Evolutionary conservation across 2,113 vertebrate genomes (phyloP).

Genomic region (Bombycilla garrulus): DNA sequence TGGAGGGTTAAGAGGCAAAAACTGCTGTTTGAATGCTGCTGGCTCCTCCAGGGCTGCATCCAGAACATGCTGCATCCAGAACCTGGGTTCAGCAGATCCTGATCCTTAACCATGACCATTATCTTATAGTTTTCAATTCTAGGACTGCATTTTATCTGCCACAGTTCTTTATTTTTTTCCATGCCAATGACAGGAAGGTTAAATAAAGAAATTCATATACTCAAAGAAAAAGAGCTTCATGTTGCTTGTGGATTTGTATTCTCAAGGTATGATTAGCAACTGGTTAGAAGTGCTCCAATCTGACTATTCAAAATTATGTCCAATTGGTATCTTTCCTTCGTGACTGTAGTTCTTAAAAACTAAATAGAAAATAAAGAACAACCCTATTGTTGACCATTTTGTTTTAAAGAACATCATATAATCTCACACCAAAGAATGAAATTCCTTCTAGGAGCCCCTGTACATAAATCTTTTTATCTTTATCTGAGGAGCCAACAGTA

Average conservation of each 20-base stretch:
- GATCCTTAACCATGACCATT: constrained; percentile 23
- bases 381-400: background rate
- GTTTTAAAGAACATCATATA: background rate
- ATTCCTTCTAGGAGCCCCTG: background rate
- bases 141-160: background rate
- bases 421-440: background rate
- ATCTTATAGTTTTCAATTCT: background rate
- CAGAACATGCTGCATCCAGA: background rate
- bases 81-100: background rate
- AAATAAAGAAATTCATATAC: background rate
- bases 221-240: background rate
- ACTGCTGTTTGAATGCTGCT: background rate
- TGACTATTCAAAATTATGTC: background rate
- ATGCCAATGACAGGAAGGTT: constrained; percentile 30
- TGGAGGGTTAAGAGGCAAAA: background rate
- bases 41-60: background rate
- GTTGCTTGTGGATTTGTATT: background rate
- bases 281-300: background rate
- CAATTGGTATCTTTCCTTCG: background rate
- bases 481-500: background rate
- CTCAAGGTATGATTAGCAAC: background rate
- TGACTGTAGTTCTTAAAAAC: background rate
- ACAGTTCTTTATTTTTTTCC: constrained; percentile 2
- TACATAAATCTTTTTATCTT: background rate
- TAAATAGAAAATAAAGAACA: background rate